Evolutionary conservation across 1,140 invertebrate genomes (phyloP).

Genomic region (Drosophila dunni): DNA sequence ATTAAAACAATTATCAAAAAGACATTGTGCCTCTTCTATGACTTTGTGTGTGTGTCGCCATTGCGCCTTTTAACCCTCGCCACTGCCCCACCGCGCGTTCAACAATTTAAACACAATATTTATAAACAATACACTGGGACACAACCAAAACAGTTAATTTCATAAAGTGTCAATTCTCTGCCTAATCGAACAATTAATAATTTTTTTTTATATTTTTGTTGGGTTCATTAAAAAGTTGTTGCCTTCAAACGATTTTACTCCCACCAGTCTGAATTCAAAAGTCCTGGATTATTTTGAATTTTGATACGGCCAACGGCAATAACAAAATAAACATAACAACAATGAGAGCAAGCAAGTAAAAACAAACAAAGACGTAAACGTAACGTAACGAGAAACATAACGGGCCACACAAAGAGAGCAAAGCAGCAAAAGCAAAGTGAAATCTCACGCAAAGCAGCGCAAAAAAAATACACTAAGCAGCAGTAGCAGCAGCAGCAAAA

Average conservation of each 20-base stretch:
- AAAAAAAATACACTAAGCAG: slow-evolving; percentile 26
- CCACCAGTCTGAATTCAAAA: slow-evolving; percentile 68
- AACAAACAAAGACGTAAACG: slow-evolving; percentile 25
- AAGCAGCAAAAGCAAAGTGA: slow-evolving; percentile 67
- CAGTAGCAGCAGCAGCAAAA: background rate
- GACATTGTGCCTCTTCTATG: slow-evolving; percentile 29
- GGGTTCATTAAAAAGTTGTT: slow-evolving; percentile 8
- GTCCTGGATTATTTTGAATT: slow-evolving; percentile 84
- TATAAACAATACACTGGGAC: slow-evolving; percentile 26
- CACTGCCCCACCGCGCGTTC: slow-evolving; percentile 24
- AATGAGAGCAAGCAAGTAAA: slow-evolving; percentile 9
- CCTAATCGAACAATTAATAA: slow-evolving; percentile 42
- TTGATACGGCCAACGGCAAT: slow-evolving; percentile 20
- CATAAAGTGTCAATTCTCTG: slow-evolving; percentile 49
- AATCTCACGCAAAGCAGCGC: slow-evolving; percentile 63
- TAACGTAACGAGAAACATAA: slow-evolving; percentile 25
- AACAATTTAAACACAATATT: slow-evolving; percentile 2
- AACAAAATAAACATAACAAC: slow-evolving; percentile 13
- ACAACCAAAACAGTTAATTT: slow-evolving; percentile 32
- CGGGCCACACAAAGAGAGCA: slow-evolving; percentile 42
- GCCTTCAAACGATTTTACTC: background rate
- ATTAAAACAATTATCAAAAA: slow-evolving; percentile 23
- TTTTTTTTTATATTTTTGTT: slow-evolving; percentile 63
- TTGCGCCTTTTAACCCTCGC: slow-evolving; percentile 22
- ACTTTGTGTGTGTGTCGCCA: slow-evolving; percentile 30